A percentile compares a stretch with the other conserved stretches of the same genome.
Evolutionary conservation across 2,888 invertebrate species (phyloP).

Genomic region (Gibbula magus): DNA sequence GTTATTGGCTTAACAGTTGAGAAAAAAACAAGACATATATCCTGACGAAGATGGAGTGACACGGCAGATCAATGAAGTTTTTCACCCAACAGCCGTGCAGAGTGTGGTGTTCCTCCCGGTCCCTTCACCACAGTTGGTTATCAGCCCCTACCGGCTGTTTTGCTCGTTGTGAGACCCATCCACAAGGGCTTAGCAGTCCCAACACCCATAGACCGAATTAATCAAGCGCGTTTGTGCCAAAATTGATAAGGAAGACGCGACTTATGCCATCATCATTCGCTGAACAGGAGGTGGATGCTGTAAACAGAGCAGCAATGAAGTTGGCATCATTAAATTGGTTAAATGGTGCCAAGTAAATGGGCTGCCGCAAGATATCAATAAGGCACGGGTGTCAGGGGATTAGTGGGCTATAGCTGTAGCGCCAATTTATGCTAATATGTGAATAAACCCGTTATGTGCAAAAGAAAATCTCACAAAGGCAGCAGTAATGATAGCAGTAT

Average conservation of each 20-base stretch:
- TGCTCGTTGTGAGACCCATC: background rate
- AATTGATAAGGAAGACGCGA: conserved; percentile 5
- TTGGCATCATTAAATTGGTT: background rate
- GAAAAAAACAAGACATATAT: background rate
- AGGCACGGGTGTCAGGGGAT: background rate
- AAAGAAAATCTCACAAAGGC: too few relatives aligned
- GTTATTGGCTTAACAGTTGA: background rate
- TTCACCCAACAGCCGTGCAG: background rate
- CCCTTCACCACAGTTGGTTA: background rate
- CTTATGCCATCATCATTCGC: background rate
- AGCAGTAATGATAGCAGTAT: too few relatives aligned
- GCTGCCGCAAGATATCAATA: background rate
- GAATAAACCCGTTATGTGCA: background rate
- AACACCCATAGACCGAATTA: background rate
- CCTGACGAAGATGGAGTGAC: background rate
- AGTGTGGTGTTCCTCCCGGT: background rate
- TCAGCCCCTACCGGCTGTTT: background rate
- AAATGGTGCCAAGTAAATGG: background rate
- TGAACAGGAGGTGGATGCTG: background rate
- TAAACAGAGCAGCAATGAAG: background rate
- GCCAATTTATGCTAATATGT: background rate
- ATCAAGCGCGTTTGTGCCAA: background rate
- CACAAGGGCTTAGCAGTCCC: background rate
- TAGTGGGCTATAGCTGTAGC: background rate
- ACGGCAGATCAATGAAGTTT: background rate